Base-by-base conservation (phyloP, 2,888 invertebrate genomes). In the Phorcus lineatus region DNA sequence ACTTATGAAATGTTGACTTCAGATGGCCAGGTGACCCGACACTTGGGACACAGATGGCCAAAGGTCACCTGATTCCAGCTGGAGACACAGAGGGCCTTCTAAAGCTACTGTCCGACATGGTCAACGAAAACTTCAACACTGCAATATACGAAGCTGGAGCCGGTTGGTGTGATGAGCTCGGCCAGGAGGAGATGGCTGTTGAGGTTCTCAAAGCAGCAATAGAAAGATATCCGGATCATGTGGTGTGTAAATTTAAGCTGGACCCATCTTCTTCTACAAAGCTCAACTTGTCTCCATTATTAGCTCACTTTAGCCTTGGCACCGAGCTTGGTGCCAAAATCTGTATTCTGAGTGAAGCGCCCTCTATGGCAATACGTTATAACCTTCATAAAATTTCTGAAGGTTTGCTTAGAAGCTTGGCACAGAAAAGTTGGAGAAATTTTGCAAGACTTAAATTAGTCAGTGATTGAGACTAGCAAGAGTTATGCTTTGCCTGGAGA, bases 21-120 rank as follows among this genome's bases (percentile, higher is more conserved):
- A 84, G 84, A 53, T 84, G 84, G 84, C 84, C 84, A 17, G 84
- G 84, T 22, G 70, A 81, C 54, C 78, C 80, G 54, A 81, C 80
- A 40, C 79, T 84, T 28, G 80, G 79, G 13, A 80, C 75, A 11
- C 81, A 80, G 52, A 40, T 78, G 24, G 80, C 80, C 0, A 80
- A 79, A 36, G 70, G 67, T 70, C 52, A 85, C 54, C 70, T 80
- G 13, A 67, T 85, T n/a, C 85, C 85, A 22, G 57, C 67, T 3
- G 78, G 78, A 40, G 78, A 80, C 54, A 22, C 77, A 0, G 82
- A 82, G 11, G 52, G 16, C 2, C 52, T 83, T 19, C 16, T 83
- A 22, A 17, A 55, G 17, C 74, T 81, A 54, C 47, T 82, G 31
- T 19, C 62, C 3, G 77, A 36, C 17, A 82, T 81, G 80, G 82